phyloP scores from a whole-genome alignment of 2,888 invertebrate genomes.

The Parochlus steinenii region DNA sequence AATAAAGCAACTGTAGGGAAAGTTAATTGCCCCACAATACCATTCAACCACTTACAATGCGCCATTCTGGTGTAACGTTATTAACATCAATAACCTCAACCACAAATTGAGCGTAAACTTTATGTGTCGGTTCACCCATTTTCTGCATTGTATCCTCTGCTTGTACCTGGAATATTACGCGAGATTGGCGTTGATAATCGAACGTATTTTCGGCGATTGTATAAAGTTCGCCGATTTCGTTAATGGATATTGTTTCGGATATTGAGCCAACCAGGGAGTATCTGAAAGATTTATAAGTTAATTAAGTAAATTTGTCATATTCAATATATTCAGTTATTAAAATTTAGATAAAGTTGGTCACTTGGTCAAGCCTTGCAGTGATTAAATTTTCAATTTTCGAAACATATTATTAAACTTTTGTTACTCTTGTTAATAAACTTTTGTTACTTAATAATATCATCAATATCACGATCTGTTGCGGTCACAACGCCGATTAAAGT shows the following conservation, averaged over 20 bases:
- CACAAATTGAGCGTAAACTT: constrained; percentile 34
- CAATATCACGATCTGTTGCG: constrained; percentile 45
- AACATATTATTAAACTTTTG: not conserved
- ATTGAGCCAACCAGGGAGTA: constrained; percentile 1
- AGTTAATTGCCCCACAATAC: too few species aligned
- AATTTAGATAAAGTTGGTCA: too few species aligned
- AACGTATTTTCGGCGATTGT: constrained; percentile 38
- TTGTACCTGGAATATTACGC: constrained; percentile 36
- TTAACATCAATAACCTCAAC: constrained; percentile 52
- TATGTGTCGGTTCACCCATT: constrained; percentile 16
- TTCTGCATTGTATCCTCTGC: constrained; percentile 34
- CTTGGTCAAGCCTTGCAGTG: too few species aligned
- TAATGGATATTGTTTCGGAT: constrained; percentile 33
- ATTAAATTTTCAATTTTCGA: too few species aligned
- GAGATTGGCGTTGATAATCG: constrained; percentile 42
- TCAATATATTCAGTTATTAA: too few species aligned
- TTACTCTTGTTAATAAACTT: not conserved
- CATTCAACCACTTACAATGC: constrained; percentile 36
- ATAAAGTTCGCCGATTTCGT: constrained; percentile 38
- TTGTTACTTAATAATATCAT: constrained; percentile 38
- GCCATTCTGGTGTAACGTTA: constrained; percentile 50
- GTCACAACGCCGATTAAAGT: constrained; percentile 33
- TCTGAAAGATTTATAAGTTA: too few species aligned
- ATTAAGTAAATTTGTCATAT: too few species aligned
- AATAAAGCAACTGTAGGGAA: too few species aligned